Base-by-base conservation (phyloP, 2,888 invertebrate species). In the Agonopterix arenella region DNA sequence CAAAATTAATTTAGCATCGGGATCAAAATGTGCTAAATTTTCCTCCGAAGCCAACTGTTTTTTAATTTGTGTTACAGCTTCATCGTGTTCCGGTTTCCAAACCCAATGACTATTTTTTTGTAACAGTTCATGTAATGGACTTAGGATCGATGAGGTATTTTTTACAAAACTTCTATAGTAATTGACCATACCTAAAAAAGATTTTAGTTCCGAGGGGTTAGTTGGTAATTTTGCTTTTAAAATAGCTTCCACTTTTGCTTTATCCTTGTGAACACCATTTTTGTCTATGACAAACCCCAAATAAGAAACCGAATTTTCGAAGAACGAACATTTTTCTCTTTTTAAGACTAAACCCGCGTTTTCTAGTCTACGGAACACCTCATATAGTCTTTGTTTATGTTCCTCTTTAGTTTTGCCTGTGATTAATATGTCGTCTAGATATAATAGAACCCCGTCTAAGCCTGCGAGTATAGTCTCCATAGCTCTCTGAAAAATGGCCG, bases 241-340 rank as follows among this genome's bases (percentile, higher is more conserved):
- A n/a, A n/a, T n/a, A n/a, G n/a, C n/a, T n/a, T n/a, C n/a, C n/a
- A n/a, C n/a, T n/a, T n/a, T n/a, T n/a, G n/a, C n/a, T n/a, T n/a
- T n/a, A n/a, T n/a, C n/a, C n/a, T n/a, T n/a, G n/a, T n/a, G n/a
- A n/a, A n/a, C n/a, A n/a, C n/a, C n/a, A n/a, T n/a, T n/a, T n/a
- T n/a, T n/a, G n/a, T n/a, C n/a, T n/a, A n/a, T n/a, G n/a, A n/a
- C n/a, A n/a, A n/a, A 41, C 0, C 55, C 57, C 11, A 55, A 40
- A 38, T 57, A 57, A 16, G 51, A 49, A 1, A 57, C 53, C 1
- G 53, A 52, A 9, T 46, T 36, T 48, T 52, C 46, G 38, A 57
- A 53, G n/a, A 49, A 41, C 1, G 36, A 40, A 36, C 49, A 49
- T n/a, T 49, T 49, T 4, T 49, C 49, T 18, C 4, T 5, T 49